Evolutionary conservation across 1,140 invertebrate genomes (phyloP).

Genomic region (Bombus difficillimus): DNA sequence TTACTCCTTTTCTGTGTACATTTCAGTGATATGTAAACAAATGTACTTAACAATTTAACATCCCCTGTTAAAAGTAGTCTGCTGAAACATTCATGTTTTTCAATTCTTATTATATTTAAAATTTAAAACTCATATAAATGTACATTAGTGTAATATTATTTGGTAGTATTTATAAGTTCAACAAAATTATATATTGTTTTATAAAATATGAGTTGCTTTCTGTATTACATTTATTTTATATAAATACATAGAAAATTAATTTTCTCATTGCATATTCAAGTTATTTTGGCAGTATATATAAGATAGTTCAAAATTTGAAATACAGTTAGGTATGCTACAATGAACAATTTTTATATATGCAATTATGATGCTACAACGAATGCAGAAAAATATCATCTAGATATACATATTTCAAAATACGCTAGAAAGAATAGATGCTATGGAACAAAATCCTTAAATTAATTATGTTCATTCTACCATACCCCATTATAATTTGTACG

Average conservation of each 20-base stretch:
- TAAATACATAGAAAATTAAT: slow-evolving; percentile 51
- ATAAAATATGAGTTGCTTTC: slow-evolving; percentile 58
- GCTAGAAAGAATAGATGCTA: not conserved
- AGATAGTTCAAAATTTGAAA: slow-evolving; percentile 18
- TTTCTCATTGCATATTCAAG: slow-evolving; percentile 26
- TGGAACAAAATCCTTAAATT: not conserved
- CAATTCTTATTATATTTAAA: slow-evolving; percentile 28
- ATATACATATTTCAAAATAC: not conserved
- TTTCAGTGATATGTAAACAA: slow-evolving; percentile 27
- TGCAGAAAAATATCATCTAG: not conserved
- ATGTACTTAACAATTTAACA: slow-evolving; percentile 19
- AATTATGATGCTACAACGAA: not conserved
- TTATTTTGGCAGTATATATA: slow-evolving; percentile 38
- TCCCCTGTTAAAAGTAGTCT: slow-evolving; percentile 10
- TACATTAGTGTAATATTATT: not conserved
- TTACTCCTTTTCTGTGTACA: not conserved
- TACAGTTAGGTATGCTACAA: not conserved
- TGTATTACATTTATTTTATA: slow-evolving; percentile 34
- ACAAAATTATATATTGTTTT: slow-evolving; percentile 52
- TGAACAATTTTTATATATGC: not conserved
- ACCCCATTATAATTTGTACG: slow-evolving; percentile 16
- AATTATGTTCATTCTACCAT: not conserved
- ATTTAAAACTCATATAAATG: slow-evolving; percentile 12
- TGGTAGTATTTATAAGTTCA: not conserved
- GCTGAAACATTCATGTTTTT: not conserved